Percentiles rank a stretch among this genome's conserved stretches.
These are phyloP conservation scores for Rhinophrynus dorsalis DNA, from an alignment of 2,797 vertebrate genomes.

Conservation along the genomic window DNA sequence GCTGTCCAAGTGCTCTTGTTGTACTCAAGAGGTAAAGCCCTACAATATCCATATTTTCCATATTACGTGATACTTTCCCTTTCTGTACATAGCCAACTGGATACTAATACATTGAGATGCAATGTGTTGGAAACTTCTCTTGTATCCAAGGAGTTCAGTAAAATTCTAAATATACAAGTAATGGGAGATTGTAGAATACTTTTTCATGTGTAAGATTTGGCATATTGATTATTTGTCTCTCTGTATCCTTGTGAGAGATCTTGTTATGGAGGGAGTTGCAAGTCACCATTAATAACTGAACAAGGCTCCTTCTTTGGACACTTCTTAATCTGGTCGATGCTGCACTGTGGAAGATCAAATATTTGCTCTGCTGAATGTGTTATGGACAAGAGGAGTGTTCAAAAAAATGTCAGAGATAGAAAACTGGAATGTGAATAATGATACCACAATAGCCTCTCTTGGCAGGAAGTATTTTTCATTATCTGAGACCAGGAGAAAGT, in stretches of 20 bases:
- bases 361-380: not conserved
- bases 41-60: too few relatives aligned
- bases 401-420: not conserved
- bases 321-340: not conserved
- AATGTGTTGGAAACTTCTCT: too few relatives aligned
- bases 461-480: not conserved
- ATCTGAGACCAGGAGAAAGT: too few relatives aligned
- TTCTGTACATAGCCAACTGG: too few relatives aligned
- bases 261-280: not conserved
- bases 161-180: too few relatives aligned
- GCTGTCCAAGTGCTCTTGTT: too few relatives aligned
- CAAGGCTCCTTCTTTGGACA: not conserved
- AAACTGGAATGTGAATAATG: not conserved
- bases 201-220: not conserved
- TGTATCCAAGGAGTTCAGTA: too few relatives aligned
- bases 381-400: not conserved
- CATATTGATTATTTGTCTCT: not conserved
- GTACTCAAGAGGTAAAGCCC: too few relatives aligned
- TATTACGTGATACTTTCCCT: too few relatives aligned
- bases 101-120: too few relatives aligned
- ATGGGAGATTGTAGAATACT: not conserved
- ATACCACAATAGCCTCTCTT: not conserved
- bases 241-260: not conserved
- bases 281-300: not conserved
- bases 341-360: not conserved